These are phyloP conservation scores for Drosophila nikananu DNA, from an alignment of 1,140 invertebrate genomes.

Conservation along the genomic window DNA sequence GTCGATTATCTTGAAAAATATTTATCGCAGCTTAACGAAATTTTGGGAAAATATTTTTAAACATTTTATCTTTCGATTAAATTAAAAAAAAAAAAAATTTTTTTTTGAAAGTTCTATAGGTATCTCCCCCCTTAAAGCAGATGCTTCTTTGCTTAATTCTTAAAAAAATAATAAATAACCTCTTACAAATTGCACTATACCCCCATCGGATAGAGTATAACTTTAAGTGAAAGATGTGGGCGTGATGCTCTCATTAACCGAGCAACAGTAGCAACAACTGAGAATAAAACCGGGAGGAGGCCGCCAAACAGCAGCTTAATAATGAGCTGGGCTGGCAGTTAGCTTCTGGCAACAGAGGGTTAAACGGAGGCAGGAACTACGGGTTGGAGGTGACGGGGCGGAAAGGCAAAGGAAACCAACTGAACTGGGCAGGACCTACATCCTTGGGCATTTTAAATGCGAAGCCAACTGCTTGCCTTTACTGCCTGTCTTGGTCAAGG, in stretches of 20 bases:
- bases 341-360: slow-evolving; percentile 37
- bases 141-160: not conserved
- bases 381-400: slow-evolving; percentile 21
- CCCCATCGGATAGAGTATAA: slow-evolving; percentile 12
- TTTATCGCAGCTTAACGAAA: too few relatives aligned
- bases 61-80: too few relatives aligned
- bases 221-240: slow-evolving; percentile 41
- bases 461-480: slow-evolving; percentile 1
- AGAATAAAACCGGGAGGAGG: slow-evolving; percentile 18
- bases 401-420: slow-evolving; percentile 7
- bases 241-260: slow-evolving; percentile 44
- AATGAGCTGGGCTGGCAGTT: slow-evolving; percentile 38
- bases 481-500: slow-evolving; percentile 43
- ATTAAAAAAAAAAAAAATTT: too few relatives aligned
- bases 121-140: too few relatives aligned
- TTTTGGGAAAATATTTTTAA: too few relatives aligned
- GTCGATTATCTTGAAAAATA: too few relatives aligned
- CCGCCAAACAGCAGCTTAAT: slow-evolving; percentile 39
- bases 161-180: too few relatives aligned
- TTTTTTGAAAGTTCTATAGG: too few relatives aligned
- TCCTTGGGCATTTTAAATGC: slow-evolving; percentile 64
- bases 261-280: slow-evolving; percentile 31
- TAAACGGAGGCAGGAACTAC: slow-evolving; percentile 20
- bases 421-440: slow-evolving; percentile 16
- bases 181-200: not conserved